Base-by-base conservation (phyloP, 2,113 vertebrate species). In the Aplodontia rufa region DNA sequence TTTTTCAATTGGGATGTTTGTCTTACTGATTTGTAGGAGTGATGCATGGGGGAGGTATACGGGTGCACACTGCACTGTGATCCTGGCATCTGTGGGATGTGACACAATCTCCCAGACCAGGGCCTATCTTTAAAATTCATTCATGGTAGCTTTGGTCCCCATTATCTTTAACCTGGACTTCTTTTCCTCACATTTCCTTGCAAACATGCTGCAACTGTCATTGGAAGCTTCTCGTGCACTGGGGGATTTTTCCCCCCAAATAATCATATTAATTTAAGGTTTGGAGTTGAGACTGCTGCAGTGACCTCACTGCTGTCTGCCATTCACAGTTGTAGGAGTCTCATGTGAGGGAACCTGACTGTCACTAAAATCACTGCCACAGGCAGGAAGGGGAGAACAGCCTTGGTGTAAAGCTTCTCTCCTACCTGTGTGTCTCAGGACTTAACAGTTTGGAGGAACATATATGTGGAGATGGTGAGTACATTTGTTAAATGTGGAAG, bases 311-410 rank as follows among this genome's bases (percentile, higher is more conserved):
- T 19, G 7, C n/a, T 42, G 3, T 42, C 51, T 37, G 17, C 51
- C 35, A 26, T 30, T 37, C 45, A 37, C 26, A n/a, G n/a, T 5
- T 45, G 11, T 51, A 5, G 51, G 45, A 64, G 37, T 66, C 51
- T 82, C 37, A 1, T 0, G 7, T 17, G 2, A 37, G 42, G 64
- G 8, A 42, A 20, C 0, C 22, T 45, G 19, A 26, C 53, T n/a
- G 42, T 49, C 28, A 3, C 62, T 26, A 14, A 71, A 40, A 68
- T 24, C n/a, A 26, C 17, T 17, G 51, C 37, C 76, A 26, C 47
- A n/a, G 42, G 66, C 32, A 3, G 12, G 32, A 37, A 42, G 30
- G n/a, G 47, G 32, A 30, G 26, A 47, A 13, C 12, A 75, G 75
- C 53, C 40, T 26, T 13, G 40, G n/a, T 47, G 51, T 64, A 90